Evolutionary conservation across 2,797 vertebrate species (phyloP).

Genomic region (Myripristis murdjan): DNA sequence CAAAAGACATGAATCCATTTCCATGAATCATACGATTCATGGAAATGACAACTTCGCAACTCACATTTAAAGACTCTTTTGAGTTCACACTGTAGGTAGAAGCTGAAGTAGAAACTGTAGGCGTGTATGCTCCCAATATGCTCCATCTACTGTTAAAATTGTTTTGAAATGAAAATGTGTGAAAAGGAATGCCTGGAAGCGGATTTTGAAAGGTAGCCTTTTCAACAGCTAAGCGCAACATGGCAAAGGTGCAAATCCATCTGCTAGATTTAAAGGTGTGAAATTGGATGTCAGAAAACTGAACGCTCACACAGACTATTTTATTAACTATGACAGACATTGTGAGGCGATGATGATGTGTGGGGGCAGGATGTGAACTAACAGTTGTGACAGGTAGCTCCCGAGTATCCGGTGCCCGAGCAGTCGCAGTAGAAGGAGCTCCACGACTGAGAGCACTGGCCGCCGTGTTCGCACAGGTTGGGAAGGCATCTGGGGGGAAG

Average conservation of each 20-base stretch:
- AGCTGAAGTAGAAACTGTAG: not conserved
- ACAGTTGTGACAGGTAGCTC: slow-evolving; percentile 97
- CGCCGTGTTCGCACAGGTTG: slow-evolving; percentile 95
- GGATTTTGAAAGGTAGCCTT: no score
- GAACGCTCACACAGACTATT: not conserved
- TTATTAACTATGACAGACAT: not conserved
- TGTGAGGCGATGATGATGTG: not conserved
- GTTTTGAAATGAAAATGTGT: not conserved
- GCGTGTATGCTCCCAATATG: not conserved
- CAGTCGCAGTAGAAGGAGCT: slow-evolving; percentile 94
- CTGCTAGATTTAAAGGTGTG: not conserved
- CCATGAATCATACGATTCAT: no score
- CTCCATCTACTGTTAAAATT: not conserved
- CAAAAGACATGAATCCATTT: no score
- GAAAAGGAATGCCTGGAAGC: not conserved
- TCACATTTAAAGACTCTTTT: not conserved
- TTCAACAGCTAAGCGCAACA: not conserved
- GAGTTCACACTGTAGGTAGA: not conserved
- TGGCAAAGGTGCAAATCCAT: no score
- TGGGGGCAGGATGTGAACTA: slow-evolving; percentile 71
- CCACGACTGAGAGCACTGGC: slow-evolving; percentile 95
- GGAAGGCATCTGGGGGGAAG: slow-evolving; percentile 90
- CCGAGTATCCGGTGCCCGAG: slow-evolving; percentile 90
- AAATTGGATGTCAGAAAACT: not conserved
- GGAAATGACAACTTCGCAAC: no score